A percentile compares a stretch with the other conserved stretches of the same genome.
These are phyloP conservation scores for Hypolimnas misippus DNA, from an alignment of 2,888 invertebrate species.

Conservation along the genomic window DNA sequence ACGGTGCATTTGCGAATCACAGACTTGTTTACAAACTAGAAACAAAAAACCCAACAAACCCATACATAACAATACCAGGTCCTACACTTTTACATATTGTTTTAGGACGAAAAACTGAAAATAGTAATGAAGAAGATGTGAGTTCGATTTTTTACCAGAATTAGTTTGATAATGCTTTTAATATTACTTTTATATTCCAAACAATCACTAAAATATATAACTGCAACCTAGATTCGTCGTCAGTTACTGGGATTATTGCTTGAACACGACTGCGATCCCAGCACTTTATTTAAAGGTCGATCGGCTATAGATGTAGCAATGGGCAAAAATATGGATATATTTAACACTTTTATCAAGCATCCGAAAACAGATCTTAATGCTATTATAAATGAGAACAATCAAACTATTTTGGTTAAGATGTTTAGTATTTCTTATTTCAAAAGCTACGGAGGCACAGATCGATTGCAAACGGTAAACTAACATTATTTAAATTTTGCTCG, in stretches of 20 bases:
- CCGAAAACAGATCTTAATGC: conserved; percentile 62
- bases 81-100: conserved; percentile 69
- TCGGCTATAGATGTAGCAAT: conserved; percentile 64
- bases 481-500: too few relatives aligned
- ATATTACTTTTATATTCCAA: background rate
- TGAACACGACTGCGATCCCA: conserved; percentile 58
- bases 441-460: conserved; percentile 49
- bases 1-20: conserved; percentile 58
- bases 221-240: conserved; percentile 52
- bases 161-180: too few relatives aligned
- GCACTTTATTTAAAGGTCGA: conserved; percentile 56
- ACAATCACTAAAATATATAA: background rate
- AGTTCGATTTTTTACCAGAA: conserved; percentile 9
- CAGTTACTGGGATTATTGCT: conserved; percentile 61
- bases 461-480: conserved; percentile 57
- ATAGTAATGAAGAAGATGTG: conserved; percentile 58
- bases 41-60: conserved; percentile 22
- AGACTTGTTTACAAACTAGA: conserved; percentile 46
- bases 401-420: conserved; percentile 66
- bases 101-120: conserved; percentile 55
- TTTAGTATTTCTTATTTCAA: conserved; percentile 60
- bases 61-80: conserved; percentile 48
- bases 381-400: conserved; percentile 61
- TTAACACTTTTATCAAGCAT: conserved; percentile 62
- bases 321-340: conserved; percentile 51